Evolutionary conservation across 2,888 invertebrate species (phyloP).

Genomic region (Theodoxus fluviatilis): DNA sequence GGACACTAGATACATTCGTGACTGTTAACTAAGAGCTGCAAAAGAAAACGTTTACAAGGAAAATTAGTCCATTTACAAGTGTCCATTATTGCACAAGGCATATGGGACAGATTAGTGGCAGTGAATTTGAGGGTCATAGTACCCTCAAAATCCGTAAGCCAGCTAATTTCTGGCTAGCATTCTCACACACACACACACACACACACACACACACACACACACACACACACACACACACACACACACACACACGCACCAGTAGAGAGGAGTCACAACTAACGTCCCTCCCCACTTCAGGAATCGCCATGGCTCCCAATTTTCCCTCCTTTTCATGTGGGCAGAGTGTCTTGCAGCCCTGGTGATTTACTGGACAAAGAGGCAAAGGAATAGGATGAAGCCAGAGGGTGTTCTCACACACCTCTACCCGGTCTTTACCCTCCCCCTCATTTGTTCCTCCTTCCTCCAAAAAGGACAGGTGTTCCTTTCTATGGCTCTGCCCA

Average conservation of each 20-base stretch:
- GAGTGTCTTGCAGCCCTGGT: too few relatives aligned
- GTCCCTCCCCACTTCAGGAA: not conserved
- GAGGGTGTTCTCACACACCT: not conserved
- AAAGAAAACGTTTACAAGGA: too few relatives aligned
- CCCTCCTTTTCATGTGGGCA: too few relatives aligned
- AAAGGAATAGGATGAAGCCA: not conserved
- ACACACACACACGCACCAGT: not conserved
- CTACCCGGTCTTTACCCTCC: too few relatives aligned
- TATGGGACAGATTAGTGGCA: not conserved
- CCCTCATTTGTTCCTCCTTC: too few relatives aligned
- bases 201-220: slow-evolving; percentile 24
- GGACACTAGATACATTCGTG: too few relatives aligned
- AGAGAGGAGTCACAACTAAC: not conserved
- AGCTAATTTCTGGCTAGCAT: not conserved
- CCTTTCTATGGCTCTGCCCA: not conserved
- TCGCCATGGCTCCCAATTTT: not conserved
- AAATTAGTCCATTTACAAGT: not conserved
- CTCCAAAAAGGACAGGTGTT: not conserved
- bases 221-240: slow-evolving; percentile 25
- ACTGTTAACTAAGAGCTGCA: too few relatives aligned
- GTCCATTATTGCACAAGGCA: not conserved
- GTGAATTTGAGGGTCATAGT: not conserved
- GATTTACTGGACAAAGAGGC: too few relatives aligned
- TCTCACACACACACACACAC: slow-evolving; percentile 12
- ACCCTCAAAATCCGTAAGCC: too few relatives aligned